Base-by-base conservation (phyloP, 2,888 invertebrate species). In the Rhagophthalmus giganteus region DNA sequence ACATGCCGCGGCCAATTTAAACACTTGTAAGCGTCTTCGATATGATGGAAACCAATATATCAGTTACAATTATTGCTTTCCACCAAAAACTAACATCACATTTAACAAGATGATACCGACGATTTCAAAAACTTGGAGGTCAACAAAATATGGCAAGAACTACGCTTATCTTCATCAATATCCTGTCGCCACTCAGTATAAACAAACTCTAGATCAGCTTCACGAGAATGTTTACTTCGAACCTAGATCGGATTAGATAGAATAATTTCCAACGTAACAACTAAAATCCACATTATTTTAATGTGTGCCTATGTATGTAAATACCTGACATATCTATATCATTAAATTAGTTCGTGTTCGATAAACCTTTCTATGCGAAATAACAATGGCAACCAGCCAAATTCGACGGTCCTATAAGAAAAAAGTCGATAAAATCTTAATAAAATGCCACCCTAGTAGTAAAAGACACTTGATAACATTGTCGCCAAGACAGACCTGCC, bases 401-500 rank as follows among this genome's bases (percentile, higher is more conserved):
- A n/a, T n/a, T n/a, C n/a, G n/a, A n/a, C n/a, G n/a, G n/a, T n/a
- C 7, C 7, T 20, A 20, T 20, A 3, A 7, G 9, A 28, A 37
- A 30, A 20, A 9, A 16, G 33, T 31, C 37, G 27, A 37, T 30
- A 9, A 41, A 46, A 47, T 52, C 8, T 37, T 37, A 38, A 48
- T 44, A 39, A 42, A 44, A 42, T 51, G 39, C 51, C 51, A 51
- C 55, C 51, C 42, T 51, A 32, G 39, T 51, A 42, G 51, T 24
- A 8, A 39, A 50, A 47, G 55, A 55, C 44, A 54, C 34, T 44
- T 30, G 49, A 50, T 50, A 51, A 51, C 46, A 40, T 51, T 55
- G 55, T 55, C 55, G 51, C 44, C 54, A 41, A 16, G 20, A 33
- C 32, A 31, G 37, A 42, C 39, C 34, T 45, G 48, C 16, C 48